Conservation (phyloP, 2,113 vertebrate genomes). For the Larimichthys polyactis region DNA sequence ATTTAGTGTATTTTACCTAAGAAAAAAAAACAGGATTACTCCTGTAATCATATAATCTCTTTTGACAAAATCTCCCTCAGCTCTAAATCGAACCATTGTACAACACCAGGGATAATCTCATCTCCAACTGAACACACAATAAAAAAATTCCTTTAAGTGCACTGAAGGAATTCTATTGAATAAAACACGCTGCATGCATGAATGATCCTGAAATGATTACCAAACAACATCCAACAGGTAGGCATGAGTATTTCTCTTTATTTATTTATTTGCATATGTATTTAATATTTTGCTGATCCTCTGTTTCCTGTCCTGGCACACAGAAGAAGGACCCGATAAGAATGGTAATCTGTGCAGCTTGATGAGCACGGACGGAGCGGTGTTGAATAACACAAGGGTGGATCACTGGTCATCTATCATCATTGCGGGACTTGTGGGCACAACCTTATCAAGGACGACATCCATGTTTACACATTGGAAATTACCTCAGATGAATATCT, state of each 20-base stretch:
- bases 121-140: conserved; percentile 47
- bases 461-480: conserved; percentile 72
- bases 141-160: conserved; percentile 50
- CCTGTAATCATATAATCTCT: conserved; percentile 53
- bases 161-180: conserved; percentile 37
- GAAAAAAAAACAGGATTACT: conserved; percentile 36
- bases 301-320: conserved; percentile 31
- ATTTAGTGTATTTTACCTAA: conserved; percentile 38
- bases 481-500: conserved; percentile 64
- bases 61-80: conserved; percentile 57
- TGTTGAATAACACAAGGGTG: conserved; percentile 50
- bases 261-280: conserved; percentile 51
- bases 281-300: conserved; percentile 41
- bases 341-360: conserved; percentile 57
- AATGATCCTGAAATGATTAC: conserved; percentile 40
- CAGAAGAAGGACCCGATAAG: conserved; percentile 29
- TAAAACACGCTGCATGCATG: conserved; percentile 36
- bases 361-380: conserved; percentile 47
- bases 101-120: conserved; percentile 57
- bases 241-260: conserved; percentile 24
- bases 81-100: conserved; percentile 62
- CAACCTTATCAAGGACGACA: conserved; percentile 71
- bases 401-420: conserved; percentile 68
- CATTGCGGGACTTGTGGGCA: conserved; percentile 53
- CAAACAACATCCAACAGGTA: conserved; percentile 47